phyloP scores from a whole-genome alignment of 2,888 invertebrate genomes.

The Synanthedon andrenaeformis region DNA sequence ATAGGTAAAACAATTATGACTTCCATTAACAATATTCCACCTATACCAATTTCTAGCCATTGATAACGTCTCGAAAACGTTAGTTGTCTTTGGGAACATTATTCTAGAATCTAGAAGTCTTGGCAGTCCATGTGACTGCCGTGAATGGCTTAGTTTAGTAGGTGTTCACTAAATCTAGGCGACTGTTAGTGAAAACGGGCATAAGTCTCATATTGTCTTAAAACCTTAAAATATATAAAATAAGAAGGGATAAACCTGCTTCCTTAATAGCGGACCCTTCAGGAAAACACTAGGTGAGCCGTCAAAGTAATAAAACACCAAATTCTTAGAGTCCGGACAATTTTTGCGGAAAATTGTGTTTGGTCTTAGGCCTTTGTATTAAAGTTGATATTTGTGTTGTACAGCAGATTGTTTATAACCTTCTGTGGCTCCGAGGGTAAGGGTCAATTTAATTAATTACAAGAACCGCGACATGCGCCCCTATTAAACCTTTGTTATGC shows the following conservation, averaged over 20 bases:
- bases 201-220: conserved; percentile 7
- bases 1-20: too few species aligned
- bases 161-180: too few species aligned
- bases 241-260: conserved; percentile 28
- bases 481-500: conserved; percentile 50
- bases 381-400: conserved; percentile 29
- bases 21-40: too few species aligned
- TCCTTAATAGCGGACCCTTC: conserved; percentile 39
- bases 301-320: conserved; percentile 42
- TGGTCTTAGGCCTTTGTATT: conserved; percentile 20
- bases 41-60: too few species aligned
- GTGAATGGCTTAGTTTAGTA: too few species aligned
- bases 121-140: too few species aligned
- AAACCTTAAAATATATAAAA: conserved; percentile 30
- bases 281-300: conserved; percentile 42
- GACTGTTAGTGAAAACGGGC: too few species aligned
- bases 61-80: too few species aligned
- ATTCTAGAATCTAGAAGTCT: too few species aligned
- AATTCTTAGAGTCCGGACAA: conserved; percentile 36
- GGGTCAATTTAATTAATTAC: conserved; percentile 61
- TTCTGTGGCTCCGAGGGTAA: conserved; percentile 34
- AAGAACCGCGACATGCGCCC: conserved; percentile 46
- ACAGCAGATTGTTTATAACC: conserved; percentile 19
- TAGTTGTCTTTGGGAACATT: too few species aligned
- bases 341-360: conserved; percentile 15